Evolutionary conservation across 2,888 invertebrate species (phyloP), one percentile per base, ranked within the genome.

Genomic region (Theristus sp.): DNA sequence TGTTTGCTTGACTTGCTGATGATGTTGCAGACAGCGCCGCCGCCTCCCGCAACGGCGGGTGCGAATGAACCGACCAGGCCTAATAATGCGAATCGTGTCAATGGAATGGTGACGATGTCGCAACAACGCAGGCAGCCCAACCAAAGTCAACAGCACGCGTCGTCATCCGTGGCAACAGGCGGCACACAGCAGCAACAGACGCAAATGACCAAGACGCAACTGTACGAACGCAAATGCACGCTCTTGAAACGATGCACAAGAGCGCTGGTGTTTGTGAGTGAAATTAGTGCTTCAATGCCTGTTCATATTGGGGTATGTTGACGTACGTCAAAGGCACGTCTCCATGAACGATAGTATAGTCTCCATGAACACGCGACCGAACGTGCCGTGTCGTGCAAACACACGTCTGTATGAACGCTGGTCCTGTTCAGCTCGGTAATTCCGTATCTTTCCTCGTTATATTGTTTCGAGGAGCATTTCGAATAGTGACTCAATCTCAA

Each of bases 251-350:
- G 59, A 20, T 2, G 55, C n/a, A 25, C 55, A 26, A 10, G 30
- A n/a, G 59, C 59, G 26, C 46, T 59, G 2, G 59, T 59, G 2
- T 59, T 55, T 59, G 59, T 59, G 13, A 59, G 59, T 59, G 20
- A 25, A 6, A 2, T n/a, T 17, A 38, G 38, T 38, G 17, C 38
- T 38, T 13, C 6, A 17, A 38, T 38, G 6, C 17, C 38, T 17
- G 17, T 38, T 17, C 17, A 13, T 38, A 6, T 38, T 6, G 38
- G 10, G 38, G 38, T 17, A 17, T 38, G 38, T 38, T 38, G 38
- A 38, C 17, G 38, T 38, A 13, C 6, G 38, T 6, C 17, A 17
- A 38, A 13, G 6, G 38, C 10, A 17, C 17, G 38, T 6, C 10
- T 13, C 38, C 10, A 38, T 13, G 10, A 38, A 38, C 38, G 38